Conservation (phyloP, 1,140 invertebrate species). For the Trichonephila clavata region DNA sequence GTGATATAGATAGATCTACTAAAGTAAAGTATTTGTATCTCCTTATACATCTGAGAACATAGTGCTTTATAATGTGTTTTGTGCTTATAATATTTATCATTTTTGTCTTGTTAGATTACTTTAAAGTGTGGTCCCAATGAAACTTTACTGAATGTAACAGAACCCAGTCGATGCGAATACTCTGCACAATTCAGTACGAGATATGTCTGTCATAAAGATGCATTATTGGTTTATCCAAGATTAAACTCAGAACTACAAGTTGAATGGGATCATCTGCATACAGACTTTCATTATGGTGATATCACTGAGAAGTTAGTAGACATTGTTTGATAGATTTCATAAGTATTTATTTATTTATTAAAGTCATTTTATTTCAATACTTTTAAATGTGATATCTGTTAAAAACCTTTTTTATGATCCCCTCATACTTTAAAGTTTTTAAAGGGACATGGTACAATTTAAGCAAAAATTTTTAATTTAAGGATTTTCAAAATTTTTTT, state of each 20-base stretch:
- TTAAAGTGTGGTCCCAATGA: conserved; percentile 54
- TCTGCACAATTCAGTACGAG: conserved; percentile 80
- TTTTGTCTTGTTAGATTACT: neutral
- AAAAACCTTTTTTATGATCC: too few relatives aligned
- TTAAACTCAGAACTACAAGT: conserved; percentile 78
- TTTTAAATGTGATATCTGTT: too few relatives aligned
- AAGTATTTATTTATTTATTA: neutral
- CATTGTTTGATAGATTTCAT: neutral
- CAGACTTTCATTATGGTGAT: conserved; percentile 78
- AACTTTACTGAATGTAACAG: conserved; percentile 79
- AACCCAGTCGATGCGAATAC: conserved; percentile 81
- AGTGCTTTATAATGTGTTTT: neutral
- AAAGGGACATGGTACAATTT: too few relatives aligned
- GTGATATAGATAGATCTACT: conserved; percentile 70
- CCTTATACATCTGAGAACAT: neutral
- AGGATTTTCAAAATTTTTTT: too few relatives aligned
- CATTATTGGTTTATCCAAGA: conserved; percentile 80
- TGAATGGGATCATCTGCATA: conserved; percentile 80
- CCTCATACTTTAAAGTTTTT: too few relatives aligned
- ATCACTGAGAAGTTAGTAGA: conserved; percentile 79
- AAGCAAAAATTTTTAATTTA: too few relatives aligned
- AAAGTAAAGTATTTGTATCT: conserved; percentile 28
- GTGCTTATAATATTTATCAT: neutral
- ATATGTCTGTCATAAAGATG: conserved; percentile 80
- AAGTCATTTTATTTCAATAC: too few relatives aligned